These are phyloP conservation scores for Amblyopsis rosae DNA, from an alignment of 2,113 vertebrate species.

Conservation along the genomic window DNA sequence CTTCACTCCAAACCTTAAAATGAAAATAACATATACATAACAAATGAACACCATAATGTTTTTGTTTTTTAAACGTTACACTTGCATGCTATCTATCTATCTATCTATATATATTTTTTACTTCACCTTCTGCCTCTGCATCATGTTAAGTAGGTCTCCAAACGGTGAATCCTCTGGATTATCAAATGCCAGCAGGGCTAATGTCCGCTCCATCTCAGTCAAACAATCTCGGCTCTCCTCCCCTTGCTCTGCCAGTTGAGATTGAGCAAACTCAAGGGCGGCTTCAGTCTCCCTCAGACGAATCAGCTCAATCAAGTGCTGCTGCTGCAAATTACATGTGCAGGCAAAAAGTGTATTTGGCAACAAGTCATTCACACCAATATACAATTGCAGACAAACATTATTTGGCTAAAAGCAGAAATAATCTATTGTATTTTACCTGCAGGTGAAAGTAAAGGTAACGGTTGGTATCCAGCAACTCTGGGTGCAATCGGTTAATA, in stretches of 20 bases:
- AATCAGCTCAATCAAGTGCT: conserved; percentile 98
- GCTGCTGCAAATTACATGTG: conserved; percentile 79
- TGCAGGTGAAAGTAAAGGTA: conserved; percentile 98
- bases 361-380: background rate
- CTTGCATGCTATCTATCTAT: background rate
- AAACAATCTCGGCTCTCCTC: conserved; percentile 97
- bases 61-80: background rate
- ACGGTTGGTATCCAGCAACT: conserved; percentile 94
- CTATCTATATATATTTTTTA: background rate
- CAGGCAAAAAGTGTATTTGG: background rate
- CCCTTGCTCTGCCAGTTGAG: conserved; percentile 95
- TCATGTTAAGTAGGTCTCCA: conserved; percentile 95
- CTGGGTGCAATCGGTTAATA: conserved; percentile 97
- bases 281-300: conserved; percentile 95
- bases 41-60: background rate
- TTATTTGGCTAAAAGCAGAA: background rate
- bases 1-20: conserved; percentile 95
- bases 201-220: conserved; percentile 95
- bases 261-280: conserved; percentile 96
- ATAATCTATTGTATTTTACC: conserved; percentile 66
- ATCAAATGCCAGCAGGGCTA: conserved; percentile 94
- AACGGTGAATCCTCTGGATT: conserved; percentile 97
- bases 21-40: conserved; percentile 16
- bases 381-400: background rate
- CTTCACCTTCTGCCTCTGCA: conserved; percentile 95